Evolutionary conservation across 2,797 vertebrate species (phyloP), one percentile per base, ranked within the genome.

Genomic region (Ambastaia sidthimunki): DNA sequence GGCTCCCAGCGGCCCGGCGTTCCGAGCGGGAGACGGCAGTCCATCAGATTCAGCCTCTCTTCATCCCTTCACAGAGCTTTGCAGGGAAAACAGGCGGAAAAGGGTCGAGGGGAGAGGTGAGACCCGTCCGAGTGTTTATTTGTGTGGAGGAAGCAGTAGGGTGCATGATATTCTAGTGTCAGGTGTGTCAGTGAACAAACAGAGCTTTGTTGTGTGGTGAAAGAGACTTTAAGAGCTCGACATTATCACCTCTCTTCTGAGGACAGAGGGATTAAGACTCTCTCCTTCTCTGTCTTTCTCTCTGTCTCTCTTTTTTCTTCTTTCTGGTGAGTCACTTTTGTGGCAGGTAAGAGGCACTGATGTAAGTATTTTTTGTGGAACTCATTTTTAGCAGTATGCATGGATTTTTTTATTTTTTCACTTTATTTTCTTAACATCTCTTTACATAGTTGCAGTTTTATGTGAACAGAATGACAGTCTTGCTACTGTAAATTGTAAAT

Each of bases 151-250:
- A 62, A 21, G 2, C 44, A 31, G 54, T 67, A 25, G 65, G 50
- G 63, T 66, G 68, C n/a, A 2, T 70, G 76, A 34, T 71, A 48
- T 59, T 59, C 19, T 23, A 57, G 77, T 73, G 71, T 82, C 80
- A 80, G 71, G 67, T 85, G 55, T 84, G 59, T 19, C 65, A 34
- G 19, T 74, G 76, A 67, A 82, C 76, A 82, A 82, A 73, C 57
- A 41, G 2, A 28, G 18, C 69, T 67, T 74, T 77, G 77, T 85
- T 82, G 74, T 82, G 37, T 37, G 19, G 57, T 80, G 37, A 82
- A 81, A 71, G 25, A 41, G 48, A 18, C 78, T 65, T 63, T 80
- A 69, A 80, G 68, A 77, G 60, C 65, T 28, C 67, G 71, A 67
- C 76, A 72, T 84, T 84, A 78, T 80, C 80, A 76, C 73, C 60